These are phyloP conservation scores for Myoxocephalus aenaeus DNA, from an alignment of 2,797 vertebrate species.

Conservation along the genomic window DNA sequence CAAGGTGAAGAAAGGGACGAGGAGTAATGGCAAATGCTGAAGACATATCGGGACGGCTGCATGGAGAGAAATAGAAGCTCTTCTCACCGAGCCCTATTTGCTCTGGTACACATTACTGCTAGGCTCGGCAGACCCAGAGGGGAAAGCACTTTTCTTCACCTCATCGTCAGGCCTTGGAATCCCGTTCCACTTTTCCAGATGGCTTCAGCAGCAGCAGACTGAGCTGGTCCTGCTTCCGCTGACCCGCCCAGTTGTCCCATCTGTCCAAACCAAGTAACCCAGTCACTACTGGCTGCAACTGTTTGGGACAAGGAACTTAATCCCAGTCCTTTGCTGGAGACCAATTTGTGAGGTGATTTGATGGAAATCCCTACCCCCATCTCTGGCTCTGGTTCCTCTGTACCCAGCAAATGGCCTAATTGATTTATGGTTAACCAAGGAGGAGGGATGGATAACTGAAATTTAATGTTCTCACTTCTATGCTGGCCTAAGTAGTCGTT, in stretches of 20 bases:
- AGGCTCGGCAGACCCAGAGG: slow-evolving; percentile 69
- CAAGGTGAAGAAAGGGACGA: slow-evolving; percentile 39
- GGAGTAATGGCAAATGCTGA: slow-evolving; percentile 30
- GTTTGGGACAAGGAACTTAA: slow-evolving; percentile 71
- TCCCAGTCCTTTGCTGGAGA: slow-evolving; percentile 69
- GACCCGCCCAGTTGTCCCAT: slow-evolving; percentile 77
- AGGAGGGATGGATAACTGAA: slow-evolving; percentile 10
- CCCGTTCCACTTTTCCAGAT: slow-evolving; percentile 84
- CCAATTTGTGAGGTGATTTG: slow-evolving; percentile 68
- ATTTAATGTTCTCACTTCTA: slow-evolving; percentile 33
- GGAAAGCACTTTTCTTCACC: slow-evolving; percentile 86
- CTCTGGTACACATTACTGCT: slow-evolving; percentile 78
- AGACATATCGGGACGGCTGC: slow-evolving; percentile 66
- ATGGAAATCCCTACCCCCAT: slow-evolving; percentile 62
- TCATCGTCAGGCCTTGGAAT: slow-evolving; percentile 79
- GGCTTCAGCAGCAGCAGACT: slow-evolving; percentile 73
- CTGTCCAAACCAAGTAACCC: slow-evolving; percentile 62
- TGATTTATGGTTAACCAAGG: slow-evolving; percentile 65
- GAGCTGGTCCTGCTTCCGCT: slow-evolving; percentile 73
- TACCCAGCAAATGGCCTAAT: slow-evolving; percentile 63
- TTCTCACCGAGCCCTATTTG: slow-evolving; percentile 66
- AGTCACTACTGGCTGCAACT: slow-evolving; percentile 67
- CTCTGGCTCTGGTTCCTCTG: slow-evolving; percentile 35
- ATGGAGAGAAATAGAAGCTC: slow-evolving; percentile 62
- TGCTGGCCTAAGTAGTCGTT: slow-evolving; percentile 31